Percentiles rank a stretch among this genome's conserved stretches.
phyloP scores from a whole-genome alignment of 2,888 invertebrate genomes.

The Crossocerus cetratus region DNA sequence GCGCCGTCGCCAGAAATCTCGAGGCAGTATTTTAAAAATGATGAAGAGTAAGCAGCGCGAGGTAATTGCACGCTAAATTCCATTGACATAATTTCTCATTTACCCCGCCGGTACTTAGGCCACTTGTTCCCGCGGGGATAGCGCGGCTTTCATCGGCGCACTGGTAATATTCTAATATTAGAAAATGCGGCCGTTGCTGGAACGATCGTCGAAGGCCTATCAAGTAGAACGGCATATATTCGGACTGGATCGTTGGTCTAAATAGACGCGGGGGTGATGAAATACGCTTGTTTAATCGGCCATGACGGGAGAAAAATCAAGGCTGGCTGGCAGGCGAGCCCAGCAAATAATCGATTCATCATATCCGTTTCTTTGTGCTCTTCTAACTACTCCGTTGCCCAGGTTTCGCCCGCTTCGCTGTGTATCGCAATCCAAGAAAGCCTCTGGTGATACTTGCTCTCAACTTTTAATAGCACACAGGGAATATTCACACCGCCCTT shows the following conservation, averaged over 20 bases:
- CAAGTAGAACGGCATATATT: constrained; percentile 24
- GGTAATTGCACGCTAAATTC: too few species aligned
- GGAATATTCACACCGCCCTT: too few species aligned
- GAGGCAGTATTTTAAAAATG: too few species aligned
- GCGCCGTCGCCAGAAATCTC: too few species aligned
- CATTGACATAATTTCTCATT: too few species aligned
- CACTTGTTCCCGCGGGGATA: not conserved
- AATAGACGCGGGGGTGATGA: constrained; percentile 23
- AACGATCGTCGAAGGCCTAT: not conserved
- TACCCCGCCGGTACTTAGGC: too few species aligned
- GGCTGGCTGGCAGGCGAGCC: constrained; percentile 13
- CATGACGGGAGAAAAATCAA: constrained; percentile 42
- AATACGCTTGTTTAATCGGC: constrained; percentile 45
- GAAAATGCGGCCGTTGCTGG: constrained; percentile 2
- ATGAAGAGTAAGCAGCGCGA: too few species aligned
- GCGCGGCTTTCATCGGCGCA: not conserved
- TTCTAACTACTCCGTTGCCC: constrained; percentile 23
- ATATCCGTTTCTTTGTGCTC: constrained; percentile 39
- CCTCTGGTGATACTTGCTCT: too few species aligned
- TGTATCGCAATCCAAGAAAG: too few species aligned
- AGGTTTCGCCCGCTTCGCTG: not conserved
- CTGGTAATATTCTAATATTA: constrained; percentile 9
- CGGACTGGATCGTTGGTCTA: constrained; percentile 14
- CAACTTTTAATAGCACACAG: too few species aligned
- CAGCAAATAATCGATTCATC: constrained; percentile 41